Evolutionary conservation across 2,797 vertebrate species (phyloP).

Genomic region (Chanos chanos): DNA sequence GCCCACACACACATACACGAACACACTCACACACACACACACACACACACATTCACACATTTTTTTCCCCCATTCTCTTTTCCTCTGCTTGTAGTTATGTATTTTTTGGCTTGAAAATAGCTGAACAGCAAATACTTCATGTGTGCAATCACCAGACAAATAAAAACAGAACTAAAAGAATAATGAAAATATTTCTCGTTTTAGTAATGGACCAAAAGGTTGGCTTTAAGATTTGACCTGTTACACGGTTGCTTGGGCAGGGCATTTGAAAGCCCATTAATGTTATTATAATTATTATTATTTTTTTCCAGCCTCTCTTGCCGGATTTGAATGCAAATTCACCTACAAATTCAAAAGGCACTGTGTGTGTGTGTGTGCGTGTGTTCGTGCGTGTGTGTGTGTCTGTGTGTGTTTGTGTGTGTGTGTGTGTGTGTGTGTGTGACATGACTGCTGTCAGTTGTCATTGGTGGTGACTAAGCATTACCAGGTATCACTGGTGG

Average conservation of each 20-base stretch:
- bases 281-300: background rate
- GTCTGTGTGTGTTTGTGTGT: too few relatives aligned
- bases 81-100: conserved; percentile 45
- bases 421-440: too few relatives aligned
- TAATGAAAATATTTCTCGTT: conserved; percentile 58
- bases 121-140: conserved; percentile 59
- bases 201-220: conserved; percentile 41
- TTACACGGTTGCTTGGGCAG: conserved; percentile 10
- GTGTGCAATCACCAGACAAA: conserved; percentile 59
- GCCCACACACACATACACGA: too few relatives aligned
- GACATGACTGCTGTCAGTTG: too few relatives aligned
- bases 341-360: too few relatives aligned
- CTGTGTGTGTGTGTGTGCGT: too few relatives aligned
- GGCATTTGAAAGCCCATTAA: conserved; percentile 13
- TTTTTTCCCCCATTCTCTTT: conserved; percentile 20
- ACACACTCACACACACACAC: too few relatives aligned
- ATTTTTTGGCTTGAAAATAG: conserved; percentile 60
- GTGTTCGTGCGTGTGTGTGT: too few relatives aligned
- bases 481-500: too few relatives aligned
- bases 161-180: conserved; percentile 55
- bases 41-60: conserved; percentile 12
- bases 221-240: conserved; percentile 36
- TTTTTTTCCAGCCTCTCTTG: too few relatives aligned
- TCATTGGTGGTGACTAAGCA: too few relatives aligned
- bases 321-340: too few relatives aligned